Percentiles rank a stretch among this genome's conserved stretches.
phyloP scores from a whole-genome alignment of 2,888 invertebrate species.

The Oegoconia quadripuncta region DNA sequence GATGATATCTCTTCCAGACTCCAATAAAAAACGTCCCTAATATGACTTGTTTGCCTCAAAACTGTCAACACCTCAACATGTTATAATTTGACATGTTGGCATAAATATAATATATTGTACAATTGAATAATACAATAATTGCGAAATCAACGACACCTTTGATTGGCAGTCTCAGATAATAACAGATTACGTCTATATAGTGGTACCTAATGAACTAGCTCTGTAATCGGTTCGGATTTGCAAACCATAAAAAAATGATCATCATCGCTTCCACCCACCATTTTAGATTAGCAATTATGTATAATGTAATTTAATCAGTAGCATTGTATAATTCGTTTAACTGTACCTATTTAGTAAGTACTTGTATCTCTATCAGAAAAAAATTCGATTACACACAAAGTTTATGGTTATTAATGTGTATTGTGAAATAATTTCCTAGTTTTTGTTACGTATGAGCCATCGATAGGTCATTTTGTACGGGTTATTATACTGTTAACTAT shows the following conservation, averaged over 20 bases:
- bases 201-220: conserved; percentile 48
- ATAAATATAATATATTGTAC: conserved; percentile 16
- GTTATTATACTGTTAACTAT: too few relatives aligned
- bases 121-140: conserved; percentile 17
- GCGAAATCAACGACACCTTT: conserved; percentile 43
- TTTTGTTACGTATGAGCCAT: too few relatives aligned
- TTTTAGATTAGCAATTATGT: neutral
- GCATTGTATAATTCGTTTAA: neutral
- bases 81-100: conserved; percentile 19
- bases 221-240: conserved; percentile 32
- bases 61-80: too few relatives aligned
- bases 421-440: too few relatives aligned
- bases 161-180: conserved; percentile 46
- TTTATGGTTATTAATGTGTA: too few relatives aligned
- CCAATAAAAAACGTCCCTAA: too few relatives aligned
- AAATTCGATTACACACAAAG: too few relatives aligned
- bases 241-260: conserved; percentile 25
- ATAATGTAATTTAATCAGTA: conserved; percentile 3
- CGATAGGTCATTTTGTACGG: too few relatives aligned
- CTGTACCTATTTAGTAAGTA: conserved; percentile 19
- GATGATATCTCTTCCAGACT: too few relatives aligned
- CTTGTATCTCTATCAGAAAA: conserved; percentile 17
- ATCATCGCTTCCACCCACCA: neutral
- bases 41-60: too few relatives aligned
- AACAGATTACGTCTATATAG: conserved; percentile 27